Percentiles rank a stretch among this genome's conserved stretches.
These are phyloP conservation scores for Decapterus maruadsi DNA, from an alignment of 2,797 vertebrate species.

Conservation along the genomic window DNA sequence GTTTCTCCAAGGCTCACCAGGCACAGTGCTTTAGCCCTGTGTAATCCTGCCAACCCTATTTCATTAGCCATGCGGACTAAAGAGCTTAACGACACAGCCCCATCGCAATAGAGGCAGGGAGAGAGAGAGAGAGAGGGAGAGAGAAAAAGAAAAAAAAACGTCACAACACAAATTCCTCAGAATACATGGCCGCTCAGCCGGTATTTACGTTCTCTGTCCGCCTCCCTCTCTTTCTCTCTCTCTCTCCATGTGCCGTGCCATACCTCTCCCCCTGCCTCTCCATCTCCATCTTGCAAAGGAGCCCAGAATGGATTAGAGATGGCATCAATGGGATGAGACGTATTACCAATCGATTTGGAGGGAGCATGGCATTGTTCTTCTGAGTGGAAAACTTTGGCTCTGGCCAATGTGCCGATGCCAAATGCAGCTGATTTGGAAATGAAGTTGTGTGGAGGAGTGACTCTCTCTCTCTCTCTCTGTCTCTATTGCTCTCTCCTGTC, in stretches of 20 bases:
- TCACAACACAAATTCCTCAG: slow-evolving; percentile 81
- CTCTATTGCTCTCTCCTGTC: slow-evolving; percentile 51
- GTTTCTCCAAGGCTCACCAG: slow-evolving; percentile 84
- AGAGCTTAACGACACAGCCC: slow-evolving; percentile 86
- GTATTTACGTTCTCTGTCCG: slow-evolving; percentile 73
- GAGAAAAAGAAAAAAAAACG: slow-evolving; percentile 58
- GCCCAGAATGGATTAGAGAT: slow-evolving; percentile 88
- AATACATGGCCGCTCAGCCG: slow-evolving; percentile 80
- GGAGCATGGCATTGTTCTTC: slow-evolving; percentile 82
- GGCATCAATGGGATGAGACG: slow-evolving; percentile 87
- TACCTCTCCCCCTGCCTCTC: slow-evolving; percentile 65
- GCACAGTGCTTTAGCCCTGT: slow-evolving; percentile 85
- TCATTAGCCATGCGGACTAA: slow-evolving; percentile 89
- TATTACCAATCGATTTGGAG: slow-evolving; percentile 88
- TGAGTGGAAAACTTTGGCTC: slow-evolving; percentile 82
- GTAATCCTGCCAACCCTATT: slow-evolving; percentile 88
- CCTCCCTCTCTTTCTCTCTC: slow-evolving; percentile 62
- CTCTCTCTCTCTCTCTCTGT: slow-evolving; percentile 28
- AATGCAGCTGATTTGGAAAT: slow-evolving; percentile 77
- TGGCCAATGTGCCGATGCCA: slow-evolving; percentile 70
- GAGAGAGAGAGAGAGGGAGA: slow-evolving; percentile 39
- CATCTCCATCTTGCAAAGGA: slow-evolving; percentile 78
- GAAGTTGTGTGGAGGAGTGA: slow-evolving; percentile 58
- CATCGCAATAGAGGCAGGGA: slow-evolving; percentile 70
- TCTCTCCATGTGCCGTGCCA: slow-evolving; percentile 45